Percentiles rank a stretch among this genome's conserved stretches.
These are phyloP conservation scores for Chromis chromis DNA, from an alignment of 2,797 vertebrate species.

Conservation along the genomic window DNA sequence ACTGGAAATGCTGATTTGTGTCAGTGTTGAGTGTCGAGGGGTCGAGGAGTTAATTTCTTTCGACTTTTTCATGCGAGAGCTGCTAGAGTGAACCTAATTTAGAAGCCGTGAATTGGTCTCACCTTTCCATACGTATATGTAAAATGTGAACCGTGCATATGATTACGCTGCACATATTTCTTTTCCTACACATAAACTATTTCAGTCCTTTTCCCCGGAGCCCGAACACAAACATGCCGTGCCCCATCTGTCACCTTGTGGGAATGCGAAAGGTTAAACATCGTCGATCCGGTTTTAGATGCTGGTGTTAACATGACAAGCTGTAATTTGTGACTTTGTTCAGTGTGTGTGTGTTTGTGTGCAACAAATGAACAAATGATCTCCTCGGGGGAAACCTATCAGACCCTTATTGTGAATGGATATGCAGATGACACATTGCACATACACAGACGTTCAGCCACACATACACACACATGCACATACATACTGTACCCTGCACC, in stretches of 20 bases:
- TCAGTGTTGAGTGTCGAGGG: conserved; percentile 63
- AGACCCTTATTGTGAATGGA: conserved; percentile 35
- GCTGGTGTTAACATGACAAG: conserved; percentile 39
- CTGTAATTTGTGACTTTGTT: conserved; percentile 44
- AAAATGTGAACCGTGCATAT: background rate
- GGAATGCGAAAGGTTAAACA: conserved; percentile 68
- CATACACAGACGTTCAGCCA: background rate
- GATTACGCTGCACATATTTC: conserved; percentile 25
- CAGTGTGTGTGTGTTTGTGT: background rate
- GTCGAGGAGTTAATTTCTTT: conserved; percentile 60
- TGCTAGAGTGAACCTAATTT: conserved; percentile 20
- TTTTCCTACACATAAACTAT: conserved; percentile 34
- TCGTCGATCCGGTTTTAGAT: conserved; percentile 44
- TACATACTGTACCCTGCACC: conserved; percentile 26
- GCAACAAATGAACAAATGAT: conserved; percentile 49
- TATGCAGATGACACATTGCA: conserved; percentile 57
- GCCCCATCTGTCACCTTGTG: conserved; percentile 47
- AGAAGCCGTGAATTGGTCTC: conserved; percentile 16
- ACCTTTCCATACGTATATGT: background rate
- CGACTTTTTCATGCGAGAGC: conserved; percentile 33
- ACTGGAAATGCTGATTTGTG: conserved; percentile 69
- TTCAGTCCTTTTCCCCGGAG: conserved; percentile 36
- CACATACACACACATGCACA: background rate
- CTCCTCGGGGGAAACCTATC: conserved; percentile 49
- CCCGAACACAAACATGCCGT: conserved; percentile 3